These are phyloP conservation scores for Eurosta solidaginis DNA, from an alignment of 1,140 invertebrate species.

Conservation along the genomic window DNA sequence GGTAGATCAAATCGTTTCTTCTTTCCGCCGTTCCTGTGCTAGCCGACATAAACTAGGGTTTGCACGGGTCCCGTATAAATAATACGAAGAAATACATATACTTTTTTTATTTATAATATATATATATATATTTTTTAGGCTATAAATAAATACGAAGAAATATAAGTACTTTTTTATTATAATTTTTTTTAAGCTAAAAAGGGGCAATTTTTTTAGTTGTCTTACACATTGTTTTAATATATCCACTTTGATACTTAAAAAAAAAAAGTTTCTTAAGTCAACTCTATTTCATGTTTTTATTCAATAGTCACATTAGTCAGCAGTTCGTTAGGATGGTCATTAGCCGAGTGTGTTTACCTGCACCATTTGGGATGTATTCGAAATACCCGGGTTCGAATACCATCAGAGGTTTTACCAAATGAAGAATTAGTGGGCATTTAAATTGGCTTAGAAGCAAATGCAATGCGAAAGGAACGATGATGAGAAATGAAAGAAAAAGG, in stretches of 20 bases:
- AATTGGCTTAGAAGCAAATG: neutral
- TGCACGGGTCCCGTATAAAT: conserved; percentile 31
- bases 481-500: too few relatives aligned
- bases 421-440: neutral
- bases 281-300: neutral
- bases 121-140: neutral
- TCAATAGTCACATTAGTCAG: neutral
- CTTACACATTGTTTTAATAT: too few relatives aligned
- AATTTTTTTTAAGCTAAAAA: neutral
- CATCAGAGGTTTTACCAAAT: neutral
- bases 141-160: neutral
- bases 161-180: neutral
- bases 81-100: conserved; percentile 29
- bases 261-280: neutral
- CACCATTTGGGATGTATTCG: neutral
- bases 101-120: neutral
- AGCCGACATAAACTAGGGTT: neutral
- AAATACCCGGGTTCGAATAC: neutral
- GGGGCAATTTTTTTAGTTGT: too few relatives aligned
- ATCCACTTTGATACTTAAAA: neutral
- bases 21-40: conserved; percentile 45
- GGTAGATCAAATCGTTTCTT: conserved; percentile 57
- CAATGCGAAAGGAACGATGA: too few relatives aligned
- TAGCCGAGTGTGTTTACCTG: neutral
- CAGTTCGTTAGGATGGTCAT: neutral